Conservation (phyloP, 2,797 vertebrate species). For the Sibirionetta formosa region DNA sequence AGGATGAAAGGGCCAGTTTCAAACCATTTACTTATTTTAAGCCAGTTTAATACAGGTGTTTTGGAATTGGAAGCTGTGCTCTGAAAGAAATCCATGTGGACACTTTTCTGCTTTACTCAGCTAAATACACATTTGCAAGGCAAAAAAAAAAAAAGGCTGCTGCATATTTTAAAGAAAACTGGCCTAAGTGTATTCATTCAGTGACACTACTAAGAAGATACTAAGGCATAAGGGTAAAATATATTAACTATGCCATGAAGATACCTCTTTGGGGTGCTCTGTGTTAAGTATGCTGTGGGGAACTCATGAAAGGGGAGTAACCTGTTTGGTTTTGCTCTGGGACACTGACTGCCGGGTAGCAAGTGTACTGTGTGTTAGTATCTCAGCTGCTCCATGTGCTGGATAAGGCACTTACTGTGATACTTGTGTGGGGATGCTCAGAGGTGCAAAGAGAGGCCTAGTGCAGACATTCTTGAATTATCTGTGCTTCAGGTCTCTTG, state of each 20-base stretch:
- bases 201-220: neutral
- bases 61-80: neutral
- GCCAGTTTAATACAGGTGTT: neutral
- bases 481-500: neutral
- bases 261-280: neutral
- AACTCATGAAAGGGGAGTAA: neutral
- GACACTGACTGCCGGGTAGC: neutral
- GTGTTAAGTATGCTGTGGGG: rapidly evolving
- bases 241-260: rapidly evolving
- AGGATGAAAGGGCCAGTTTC: neutral
- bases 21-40: neutral
- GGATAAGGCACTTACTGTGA: neutral
- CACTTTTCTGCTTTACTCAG: neutral
- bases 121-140: neutral
- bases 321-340: neutral
- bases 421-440: rapidly evolving
- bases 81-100: neutral
- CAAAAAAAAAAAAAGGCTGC: neutral
- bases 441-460: neutral
- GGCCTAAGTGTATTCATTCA: neutral
- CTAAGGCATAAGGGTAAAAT: neutral
- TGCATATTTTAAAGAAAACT: neutral
- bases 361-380: neutral
- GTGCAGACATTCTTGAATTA: neutral
- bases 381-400: rapidly evolving